Evolutionary conservation across 2,113 vertebrate species (phyloP), one percentile per base, ranked within the genome.

Genomic region (Ptilonorhynchus violaceus): DNA sequence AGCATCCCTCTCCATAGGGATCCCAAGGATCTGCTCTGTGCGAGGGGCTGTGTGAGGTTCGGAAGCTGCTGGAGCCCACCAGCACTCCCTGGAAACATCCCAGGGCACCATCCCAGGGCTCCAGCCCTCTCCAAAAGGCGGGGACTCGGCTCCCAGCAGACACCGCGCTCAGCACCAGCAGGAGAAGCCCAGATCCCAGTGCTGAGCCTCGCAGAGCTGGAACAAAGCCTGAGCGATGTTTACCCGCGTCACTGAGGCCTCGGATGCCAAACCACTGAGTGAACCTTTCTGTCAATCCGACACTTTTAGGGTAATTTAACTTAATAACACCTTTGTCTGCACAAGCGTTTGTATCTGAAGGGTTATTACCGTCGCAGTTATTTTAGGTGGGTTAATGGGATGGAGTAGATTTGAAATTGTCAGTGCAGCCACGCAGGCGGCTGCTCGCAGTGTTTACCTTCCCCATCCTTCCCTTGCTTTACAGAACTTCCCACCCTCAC

Each of bases 381-480:
- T 98, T 98, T 98, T 98, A 97, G 98, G 98, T 98, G 98, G 98
- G 98, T 98, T 98, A 98, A 98, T 98, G 98, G 98, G 94, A 97
- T 96, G 97, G 92, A 98, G 97, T 97, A 97, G 98, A 96, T 96
- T 97, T 96, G 95, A 96, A 95, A 97, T 96, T 97, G 98, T 97
- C 98, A 98, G 95, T 97, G 92, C 93, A 96, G 97, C 88, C 63
- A 94, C 44, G 63, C 90, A 52, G 96, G 95, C 92, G 79, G 98
- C 97, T 97, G 97, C 80, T 97, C 96, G 37, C 84, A 72, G 95
- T 97, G 97, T 98, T 98, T 98, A 97, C 97, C 96, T 96, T 96
- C 95, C 97, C 86, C 75, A 85, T 78, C 93, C 82, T 81, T 39
- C 91, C 69, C 80, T 95, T 79, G 33, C 97, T 97, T 90, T 76